phyloP scores from a whole-genome alignment of 2,888 invertebrate genomes.

The Lasioglossum zephyrum region DNA sequence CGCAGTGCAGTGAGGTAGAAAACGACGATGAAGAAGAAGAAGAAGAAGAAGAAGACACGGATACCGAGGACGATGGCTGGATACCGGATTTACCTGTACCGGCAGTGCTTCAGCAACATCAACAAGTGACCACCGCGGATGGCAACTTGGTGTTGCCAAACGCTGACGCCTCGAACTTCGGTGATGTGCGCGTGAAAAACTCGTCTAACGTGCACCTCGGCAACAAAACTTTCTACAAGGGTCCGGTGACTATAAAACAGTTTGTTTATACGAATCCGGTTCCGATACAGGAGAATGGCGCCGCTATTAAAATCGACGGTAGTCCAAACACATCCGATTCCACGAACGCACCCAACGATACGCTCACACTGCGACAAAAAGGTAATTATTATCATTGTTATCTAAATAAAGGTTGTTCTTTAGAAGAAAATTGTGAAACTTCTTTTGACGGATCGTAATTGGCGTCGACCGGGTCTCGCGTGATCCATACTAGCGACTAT shows the following conservation, averaged over 20 bases:
- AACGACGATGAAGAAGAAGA: slow-evolving; percentile 54
- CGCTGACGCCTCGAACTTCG: slow-evolving; percentile 84
- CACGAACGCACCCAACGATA: slow-evolving; percentile 6
- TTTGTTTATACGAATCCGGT: slow-evolving; percentile 85
- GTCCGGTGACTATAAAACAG: slow-evolving; percentile 92
- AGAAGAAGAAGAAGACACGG: slow-evolving; percentile 58
- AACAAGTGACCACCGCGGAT: slow-evolving; percentile 63
- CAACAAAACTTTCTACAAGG: slow-evolving; percentile 91
- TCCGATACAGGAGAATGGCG: slow-evolving; percentile 44
- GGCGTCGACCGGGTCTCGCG: too few relatives aligned
- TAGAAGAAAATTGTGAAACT: not conserved
- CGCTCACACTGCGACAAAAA: slow-evolving; percentile 42
- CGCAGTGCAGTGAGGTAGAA: slow-evolving; percentile 74
- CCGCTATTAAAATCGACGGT: slow-evolving; percentile 13
- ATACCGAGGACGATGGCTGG: slow-evolving; percentile 65
- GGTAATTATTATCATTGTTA: slow-evolving; percentile 29
- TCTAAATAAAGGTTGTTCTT: not conserved
- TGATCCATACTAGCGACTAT: not conserved
- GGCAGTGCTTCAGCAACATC: slow-evolving; percentile 59
- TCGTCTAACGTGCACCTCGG: slow-evolving; percentile 91
- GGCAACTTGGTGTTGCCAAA: slow-evolving; percentile 71
- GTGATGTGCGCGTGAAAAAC: slow-evolving; percentile 88
- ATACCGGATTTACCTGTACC: slow-evolving; percentile 57
- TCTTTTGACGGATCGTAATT: too few relatives aligned
- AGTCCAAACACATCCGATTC: slow-evolving; percentile 38